Percentiles rank a stretch among this genome's conserved stretches.
phyloP scores from a whole-genome alignment of 2,113 vertebrate species.

The Polypterus senegalus region DNA sequence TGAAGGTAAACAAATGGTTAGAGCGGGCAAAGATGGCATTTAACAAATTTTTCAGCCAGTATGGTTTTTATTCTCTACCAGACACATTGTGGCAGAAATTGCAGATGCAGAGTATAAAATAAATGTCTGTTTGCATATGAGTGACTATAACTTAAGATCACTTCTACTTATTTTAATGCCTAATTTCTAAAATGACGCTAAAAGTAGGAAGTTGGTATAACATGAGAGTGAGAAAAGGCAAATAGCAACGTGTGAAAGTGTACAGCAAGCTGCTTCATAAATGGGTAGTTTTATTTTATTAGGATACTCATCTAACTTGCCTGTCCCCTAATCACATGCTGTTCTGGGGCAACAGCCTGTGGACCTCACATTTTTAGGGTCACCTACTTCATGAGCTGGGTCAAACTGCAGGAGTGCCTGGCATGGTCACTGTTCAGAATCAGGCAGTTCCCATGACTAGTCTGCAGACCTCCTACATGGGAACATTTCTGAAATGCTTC shows the following conservation, averaged over 20 bases:
- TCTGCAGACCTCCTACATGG: conserved; percentile 11
- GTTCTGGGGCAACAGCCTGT: too few relatives aligned
- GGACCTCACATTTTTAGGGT: too few relatives aligned
- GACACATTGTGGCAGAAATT: background rate
- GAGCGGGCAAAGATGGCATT: too few relatives aligned
- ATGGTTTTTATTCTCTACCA: background rate
- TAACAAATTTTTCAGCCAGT: too few relatives aligned
- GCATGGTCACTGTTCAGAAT: background rate
- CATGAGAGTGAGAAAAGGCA: background rate
- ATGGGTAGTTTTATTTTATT: too few relatives aligned
- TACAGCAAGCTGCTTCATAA: too few relatives aligned
- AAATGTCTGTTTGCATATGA: background rate
- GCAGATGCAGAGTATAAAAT: background rate
- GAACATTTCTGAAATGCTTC: conserved; percentile 6
- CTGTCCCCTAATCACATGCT: too few relatives aligned
- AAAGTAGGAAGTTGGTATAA: background rate
- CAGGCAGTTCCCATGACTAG: conserved; percentile 9
- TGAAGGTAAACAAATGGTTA: too few relatives aligned
- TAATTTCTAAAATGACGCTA: background rate
- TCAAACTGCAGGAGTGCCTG: background rate
- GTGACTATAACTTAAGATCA: background rate
- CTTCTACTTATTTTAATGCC: background rate
- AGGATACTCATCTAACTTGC: too few relatives aligned
- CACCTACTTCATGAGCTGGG: too few relatives aligned
- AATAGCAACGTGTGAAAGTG: background rate